Evolutionary conservation across 1,140 invertebrate genomes (phyloP).

Genomic region (Drosophila azteca): DNA sequence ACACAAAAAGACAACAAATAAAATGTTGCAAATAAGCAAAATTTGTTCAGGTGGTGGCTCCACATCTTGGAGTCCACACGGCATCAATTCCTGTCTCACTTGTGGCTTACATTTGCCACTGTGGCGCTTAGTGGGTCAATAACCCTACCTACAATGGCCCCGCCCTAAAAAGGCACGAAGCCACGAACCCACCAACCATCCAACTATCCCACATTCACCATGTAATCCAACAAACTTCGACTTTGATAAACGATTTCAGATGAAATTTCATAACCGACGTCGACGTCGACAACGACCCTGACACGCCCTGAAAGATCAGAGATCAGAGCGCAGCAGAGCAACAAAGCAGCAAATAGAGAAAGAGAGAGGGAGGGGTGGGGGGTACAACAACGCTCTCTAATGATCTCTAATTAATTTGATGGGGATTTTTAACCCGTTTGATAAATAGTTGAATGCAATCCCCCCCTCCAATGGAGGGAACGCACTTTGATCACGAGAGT

Average conservation of each 20-base stretch:
- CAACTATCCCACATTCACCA: too few species aligned
- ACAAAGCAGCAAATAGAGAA: too few species aligned
- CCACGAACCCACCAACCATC: neutral
- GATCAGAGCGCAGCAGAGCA: too few species aligned
- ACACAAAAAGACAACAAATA: too few species aligned
- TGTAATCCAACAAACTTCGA: slow-evolving; percentile 10
- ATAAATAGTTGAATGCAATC: slow-evolving; percentile 31
- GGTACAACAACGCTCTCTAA: slow-evolving; percentile 35
- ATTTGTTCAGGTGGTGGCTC: slow-evolving; percentile 58
- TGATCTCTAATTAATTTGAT: slow-evolving; percentile 69
- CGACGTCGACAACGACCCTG: slow-evolving; percentile 32
- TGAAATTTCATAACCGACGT: slow-evolving; percentile 32
- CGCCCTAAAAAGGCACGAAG: neutral
- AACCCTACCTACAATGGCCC: slow-evolving; percentile 10
- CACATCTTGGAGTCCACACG: neutral
- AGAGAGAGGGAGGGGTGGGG: neutral
- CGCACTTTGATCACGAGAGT: neutral
- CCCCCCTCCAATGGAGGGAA: neutral
- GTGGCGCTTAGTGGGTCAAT: slow-evolving; percentile 32
- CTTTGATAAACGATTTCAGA: slow-evolving; percentile 44
- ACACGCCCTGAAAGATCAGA: slow-evolving; percentile 21
- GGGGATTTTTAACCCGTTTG: slow-evolving; percentile 13
- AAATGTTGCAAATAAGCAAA: slow-evolving; percentile 15
- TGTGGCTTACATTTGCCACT: too few species aligned
- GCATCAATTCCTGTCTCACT: too few species aligned